Percentiles rank a stretch among this genome's conserved stretches.
phyloP scores from a whole-genome alignment of 2,888 invertebrate genomes.

The Gryllus longicercus region DNA sequence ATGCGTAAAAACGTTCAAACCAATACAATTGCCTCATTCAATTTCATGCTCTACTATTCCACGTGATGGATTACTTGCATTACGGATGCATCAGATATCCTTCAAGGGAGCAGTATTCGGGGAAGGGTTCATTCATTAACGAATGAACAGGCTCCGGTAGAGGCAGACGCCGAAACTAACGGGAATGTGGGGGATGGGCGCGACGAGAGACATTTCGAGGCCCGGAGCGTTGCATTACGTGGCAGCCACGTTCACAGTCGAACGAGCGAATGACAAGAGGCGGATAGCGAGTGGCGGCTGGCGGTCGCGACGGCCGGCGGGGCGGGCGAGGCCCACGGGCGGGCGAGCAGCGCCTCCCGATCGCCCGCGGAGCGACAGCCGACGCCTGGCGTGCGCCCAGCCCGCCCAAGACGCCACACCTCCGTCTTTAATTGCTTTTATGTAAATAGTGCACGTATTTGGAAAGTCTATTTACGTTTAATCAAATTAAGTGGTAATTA shows the following conservation, averaged over 20 bases:
- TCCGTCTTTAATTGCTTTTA: neutral
- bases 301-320: no score
- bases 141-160: neutral
- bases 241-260: neutral
- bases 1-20: neutral
- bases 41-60: conserved; percentile 1
- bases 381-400: no score
- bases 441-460: neutral
- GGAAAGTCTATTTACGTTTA: neutral
- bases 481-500: neutral
- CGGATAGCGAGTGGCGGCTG: no score
- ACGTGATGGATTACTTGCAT: neutral
- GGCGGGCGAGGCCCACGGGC: no score
- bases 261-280: no score
- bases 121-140: conserved; percentile 10
- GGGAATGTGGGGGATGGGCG: neutral
- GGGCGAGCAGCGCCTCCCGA: no score
- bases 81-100: conserved; percentile 6
- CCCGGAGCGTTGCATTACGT: neutral
- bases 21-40: conserved; percentile 2
- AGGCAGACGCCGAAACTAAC: neutral
- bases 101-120: neutral
- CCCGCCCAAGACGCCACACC: neutral
- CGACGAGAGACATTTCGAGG: neutral
- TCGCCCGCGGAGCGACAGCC: no score